Percentiles rank a stretch among this genome's conserved stretches.
These are phyloP conservation scores for Agapostemon virescens DNA, from an alignment of 2,888 invertebrate genomes.

Conservation along the genomic window DNA sequence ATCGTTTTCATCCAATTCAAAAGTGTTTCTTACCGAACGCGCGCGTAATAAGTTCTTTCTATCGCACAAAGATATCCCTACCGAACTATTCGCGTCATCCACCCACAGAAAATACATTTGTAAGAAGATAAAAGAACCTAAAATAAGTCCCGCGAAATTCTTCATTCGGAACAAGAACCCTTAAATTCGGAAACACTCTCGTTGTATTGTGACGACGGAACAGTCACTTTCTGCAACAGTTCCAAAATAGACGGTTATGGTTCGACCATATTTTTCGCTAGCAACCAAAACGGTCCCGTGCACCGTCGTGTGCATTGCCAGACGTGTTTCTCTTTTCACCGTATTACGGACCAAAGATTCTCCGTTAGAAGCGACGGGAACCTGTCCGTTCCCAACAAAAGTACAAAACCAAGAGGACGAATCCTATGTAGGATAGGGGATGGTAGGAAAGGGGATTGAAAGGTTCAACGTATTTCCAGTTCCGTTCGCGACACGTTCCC, in stretches of 20 bases:
- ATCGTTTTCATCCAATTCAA: too few species aligned
- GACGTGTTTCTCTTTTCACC: background rate
- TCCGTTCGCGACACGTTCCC: constrained; percentile 42
- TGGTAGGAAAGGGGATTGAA: background rate
- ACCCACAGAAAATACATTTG: too few species aligned
- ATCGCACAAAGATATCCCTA: too few species aligned
- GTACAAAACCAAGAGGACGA: constrained; percentile 17
- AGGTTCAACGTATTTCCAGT: constrained; percentile 48
- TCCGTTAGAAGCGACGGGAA: background rate
- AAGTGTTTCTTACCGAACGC: too few species aligned
- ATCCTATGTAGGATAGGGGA: background rate
- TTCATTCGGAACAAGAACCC: too few species aligned
- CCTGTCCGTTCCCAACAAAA: background rate
- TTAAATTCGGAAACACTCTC: too few species aligned
- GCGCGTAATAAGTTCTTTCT: too few species aligned
- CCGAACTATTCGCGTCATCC: too few species aligned
- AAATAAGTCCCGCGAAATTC: too few species aligned
- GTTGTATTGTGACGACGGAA: too few species aligned
- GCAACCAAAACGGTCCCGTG: background rate
- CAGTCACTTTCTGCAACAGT: background rate
- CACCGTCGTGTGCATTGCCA: background rate
- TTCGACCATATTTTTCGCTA: background rate
- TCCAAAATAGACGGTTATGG: background rate
- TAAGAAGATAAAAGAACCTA: too few species aligned
- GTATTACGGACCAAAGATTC: background rate